Evolutionary conservation across 2,888 invertebrate genomes (phyloP).

Genomic region (Sinhomidia bicolor): DNA sequence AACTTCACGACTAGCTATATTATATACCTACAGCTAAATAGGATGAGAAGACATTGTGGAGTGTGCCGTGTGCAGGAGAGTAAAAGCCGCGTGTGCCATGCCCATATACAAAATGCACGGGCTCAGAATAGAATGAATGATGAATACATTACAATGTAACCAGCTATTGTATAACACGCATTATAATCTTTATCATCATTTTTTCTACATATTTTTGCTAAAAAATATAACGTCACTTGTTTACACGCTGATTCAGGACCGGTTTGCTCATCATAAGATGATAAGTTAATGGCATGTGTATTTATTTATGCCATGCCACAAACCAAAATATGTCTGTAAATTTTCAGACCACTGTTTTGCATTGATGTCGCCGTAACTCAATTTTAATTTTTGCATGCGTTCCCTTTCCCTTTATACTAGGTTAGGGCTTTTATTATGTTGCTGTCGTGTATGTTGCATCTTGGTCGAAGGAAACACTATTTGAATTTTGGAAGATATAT

Average conservation of each 20-base stretch:
- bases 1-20: no score
- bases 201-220: slow-evolving; percentile 32
- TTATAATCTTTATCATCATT: slow-evolving; percentile 1
- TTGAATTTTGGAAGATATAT: no score
- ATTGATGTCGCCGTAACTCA: slow-evolving; percentile 49
- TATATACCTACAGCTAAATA: no score
- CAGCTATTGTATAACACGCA: slow-evolving; percentile 51
- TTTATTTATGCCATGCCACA: slow-evolving; percentile 33
- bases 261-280: slow-evolving; percentile 35
- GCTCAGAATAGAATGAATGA: no score
- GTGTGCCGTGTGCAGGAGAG: background rate
- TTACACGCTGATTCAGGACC: slow-evolving; percentile 39
- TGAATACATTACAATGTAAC: slow-evolving; percentile 18
- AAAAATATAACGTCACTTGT: slow-evolving; percentile 39
- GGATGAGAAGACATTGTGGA: background rate
- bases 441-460: no score
- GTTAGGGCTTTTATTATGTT: background rate
- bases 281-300: background rate
- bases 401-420: slow-evolving; percentile 48
- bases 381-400: slow-evolving; percentile 33
- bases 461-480: no score
- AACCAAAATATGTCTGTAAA: slow-evolving; percentile 11
- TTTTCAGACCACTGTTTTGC: slow-evolving; percentile 27
- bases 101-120: slow-evolving; percentile 9
- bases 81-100: slow-evolving; percentile 9